phyloP scores from a whole-genome alignment of 2,888 invertebrate genomes.

The Andricus quercusramuli region DNA sequence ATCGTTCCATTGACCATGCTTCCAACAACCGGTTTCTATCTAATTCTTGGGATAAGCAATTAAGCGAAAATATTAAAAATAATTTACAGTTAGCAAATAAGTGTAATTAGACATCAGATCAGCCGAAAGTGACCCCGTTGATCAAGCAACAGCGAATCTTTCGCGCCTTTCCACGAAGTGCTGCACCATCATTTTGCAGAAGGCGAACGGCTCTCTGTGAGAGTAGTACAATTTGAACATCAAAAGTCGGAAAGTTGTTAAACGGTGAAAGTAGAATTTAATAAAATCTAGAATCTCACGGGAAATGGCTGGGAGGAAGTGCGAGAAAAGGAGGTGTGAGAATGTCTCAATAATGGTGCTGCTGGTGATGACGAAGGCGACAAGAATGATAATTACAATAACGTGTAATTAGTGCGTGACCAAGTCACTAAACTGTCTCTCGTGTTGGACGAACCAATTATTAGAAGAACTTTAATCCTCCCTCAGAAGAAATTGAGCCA shows the following conservation, averaged over 20 bases:
- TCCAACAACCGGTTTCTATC: constrained; percentile 29
- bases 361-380: constrained; percentile 20
- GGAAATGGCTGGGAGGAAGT: constrained; percentile 38
- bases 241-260: constrained; percentile 55
- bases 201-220: neutral
- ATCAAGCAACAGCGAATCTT: constrained; percentile 19
- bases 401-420: constrained; percentile 71
- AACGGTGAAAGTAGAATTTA: constrained; percentile 72
- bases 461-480: neutral
- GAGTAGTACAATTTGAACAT: constrained; percentile 40
- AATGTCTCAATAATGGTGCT: constrained; percentile 28
- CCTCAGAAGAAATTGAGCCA: neutral
- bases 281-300: constrained; percentile 59
- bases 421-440: constrained; percentile 48
- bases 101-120: constrained; percentile 27
- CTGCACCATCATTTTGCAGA: neutral
- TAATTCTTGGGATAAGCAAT: constrained; percentile 27
- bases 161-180: neutral
- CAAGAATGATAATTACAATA: constrained; percentile 27
- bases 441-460: neutral
- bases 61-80: constrained; percentile 30
- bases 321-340: constrained; percentile 40
- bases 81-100: constrained; percentile 39
- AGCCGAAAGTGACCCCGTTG: constrained; percentile 41
- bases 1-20: constrained; percentile 24